phyloP scores from a whole-genome alignment of 2,888 invertebrate species.

The Oxytorus armatus region DNA sequence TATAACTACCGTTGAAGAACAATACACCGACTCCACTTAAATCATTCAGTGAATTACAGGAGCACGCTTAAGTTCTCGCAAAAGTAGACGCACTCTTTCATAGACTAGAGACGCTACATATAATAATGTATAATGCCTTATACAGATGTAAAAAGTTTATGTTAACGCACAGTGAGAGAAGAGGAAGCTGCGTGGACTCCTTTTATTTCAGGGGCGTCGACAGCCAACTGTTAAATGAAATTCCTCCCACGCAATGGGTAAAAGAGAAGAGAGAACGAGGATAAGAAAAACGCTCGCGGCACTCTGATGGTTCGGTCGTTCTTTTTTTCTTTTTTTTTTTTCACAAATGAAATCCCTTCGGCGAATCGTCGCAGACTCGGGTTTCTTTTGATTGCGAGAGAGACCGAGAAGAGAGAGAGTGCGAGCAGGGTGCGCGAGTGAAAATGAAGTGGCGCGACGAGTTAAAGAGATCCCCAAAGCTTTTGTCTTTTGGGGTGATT shows the following conservation, averaged over 20 bases:
- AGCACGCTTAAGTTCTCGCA: background rate
- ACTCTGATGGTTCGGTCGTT: slow-evolving; percentile 52
- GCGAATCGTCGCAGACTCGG: slow-evolving; percentile 18
- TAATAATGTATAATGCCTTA: slow-evolving; percentile 30
- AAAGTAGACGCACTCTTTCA: slow-evolving; percentile 39
- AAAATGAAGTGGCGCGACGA: slow-evolving; percentile 52
- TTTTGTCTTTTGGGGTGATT: slow-evolving; percentile 20
- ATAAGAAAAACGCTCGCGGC: slow-evolving; percentile 8
- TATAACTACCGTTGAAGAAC: slow-evolving; percentile 33
- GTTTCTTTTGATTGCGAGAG: slow-evolving; percentile 44
- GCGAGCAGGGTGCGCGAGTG: slow-evolving; percentile 19
- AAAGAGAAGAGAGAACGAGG: slow-evolving; percentile 10
- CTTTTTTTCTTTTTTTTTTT: slow-evolving; percentile 58
- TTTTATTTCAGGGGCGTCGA: slow-evolving; percentile 9
- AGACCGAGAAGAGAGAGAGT: background rate
- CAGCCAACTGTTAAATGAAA: slow-evolving; percentile 57
- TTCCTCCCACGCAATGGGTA: slow-evolving; percentile 42
- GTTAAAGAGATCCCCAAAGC: slow-evolving; percentile 42
- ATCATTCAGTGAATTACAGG: slow-evolving; percentile 54
- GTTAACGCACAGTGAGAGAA: slow-evolving; percentile 7
- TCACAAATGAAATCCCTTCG: slow-evolving; percentile 65
- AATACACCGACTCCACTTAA: slow-evolving; percentile 31
- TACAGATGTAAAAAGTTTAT: slow-evolving; percentile 15
- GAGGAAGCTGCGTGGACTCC: slow-evolving; percentile 14
- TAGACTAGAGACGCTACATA: background rate